phyloP scores from a whole-genome alignment of 2,797 vertebrate species.

The Acridotheres tristis region DNA sequence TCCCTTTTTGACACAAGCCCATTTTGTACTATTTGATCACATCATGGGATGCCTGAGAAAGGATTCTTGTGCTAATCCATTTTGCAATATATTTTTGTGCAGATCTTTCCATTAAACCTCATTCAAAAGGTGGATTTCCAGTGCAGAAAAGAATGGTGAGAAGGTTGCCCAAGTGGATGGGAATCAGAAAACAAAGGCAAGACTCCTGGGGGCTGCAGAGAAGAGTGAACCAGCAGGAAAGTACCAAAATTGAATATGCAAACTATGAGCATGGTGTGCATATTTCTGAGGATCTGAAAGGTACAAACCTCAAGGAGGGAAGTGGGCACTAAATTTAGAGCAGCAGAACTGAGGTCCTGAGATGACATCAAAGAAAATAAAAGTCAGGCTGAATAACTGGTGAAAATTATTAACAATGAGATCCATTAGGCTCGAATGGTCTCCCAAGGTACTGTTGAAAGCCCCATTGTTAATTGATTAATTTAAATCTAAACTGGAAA shows the following conservation, averaged over 20 bases:
- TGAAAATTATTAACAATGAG: conserved; percentile 35
- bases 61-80: background rate
- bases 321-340: background rate
- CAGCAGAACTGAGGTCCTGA: background rate
- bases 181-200: background rate
- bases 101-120: background rate
- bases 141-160: background rate
- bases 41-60: background rate
- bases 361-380: conserved; percentile 4
- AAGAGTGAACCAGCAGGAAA: background rate
- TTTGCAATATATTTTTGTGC: background rate
- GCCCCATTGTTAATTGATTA: conserved; percentile 31
- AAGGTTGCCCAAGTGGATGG: background rate
- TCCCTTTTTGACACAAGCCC: background rate
- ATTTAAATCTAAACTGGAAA: conserved; percentile 45
- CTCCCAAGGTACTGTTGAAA: conserved; percentile 7
- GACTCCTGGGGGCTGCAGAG: background rate
- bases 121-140: background rate
- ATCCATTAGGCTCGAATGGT: background rate
- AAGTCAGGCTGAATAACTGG: background rate
- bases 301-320: background rate
- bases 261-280: background rate
- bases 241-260: background rate
- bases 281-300: background rate
- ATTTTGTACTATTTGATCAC: background rate